Conservation (phyloP, 92 coral and sea anemone genomes). For the Porites rus region DNA sequence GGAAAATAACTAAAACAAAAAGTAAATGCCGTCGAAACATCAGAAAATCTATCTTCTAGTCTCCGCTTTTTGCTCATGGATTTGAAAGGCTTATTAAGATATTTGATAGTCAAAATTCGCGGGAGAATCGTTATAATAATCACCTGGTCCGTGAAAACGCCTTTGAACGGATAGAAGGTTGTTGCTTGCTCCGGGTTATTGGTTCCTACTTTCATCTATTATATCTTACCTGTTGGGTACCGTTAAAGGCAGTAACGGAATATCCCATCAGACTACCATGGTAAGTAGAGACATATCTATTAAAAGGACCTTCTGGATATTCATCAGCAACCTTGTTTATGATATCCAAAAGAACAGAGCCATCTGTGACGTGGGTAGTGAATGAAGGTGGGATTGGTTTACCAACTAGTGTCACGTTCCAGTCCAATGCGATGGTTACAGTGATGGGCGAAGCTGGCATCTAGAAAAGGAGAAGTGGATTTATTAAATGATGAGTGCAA, state of each 20-base stretch:
- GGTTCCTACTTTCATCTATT: too few species aligned
- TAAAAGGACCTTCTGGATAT: conserved; percentile 17
- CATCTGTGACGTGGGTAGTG: conserved; percentile 24
- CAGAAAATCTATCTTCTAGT: too few species aligned
- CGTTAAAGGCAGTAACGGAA: conserved; percentile 25
- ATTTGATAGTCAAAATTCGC: too few species aligned
- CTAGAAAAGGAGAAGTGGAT: neutral
- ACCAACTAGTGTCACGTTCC: conserved; percentile 11
- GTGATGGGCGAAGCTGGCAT: conserved; percentile 32
- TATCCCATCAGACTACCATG: conserved; percentile 12
- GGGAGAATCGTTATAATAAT: too few species aligned
- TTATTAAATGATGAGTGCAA: too few species aligned
- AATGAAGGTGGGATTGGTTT: conserved; percentile 36
- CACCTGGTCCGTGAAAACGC: too few species aligned
- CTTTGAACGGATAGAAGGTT: too few species aligned
- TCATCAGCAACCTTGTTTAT: conserved; percentile 36
- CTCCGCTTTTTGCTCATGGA: too few species aligned
- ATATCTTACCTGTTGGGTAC: conserved; percentile 5
- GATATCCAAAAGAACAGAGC: conserved; percentile 13
- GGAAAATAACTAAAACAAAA: too few species aligned
- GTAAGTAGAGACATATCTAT: conserved; percentile 22
- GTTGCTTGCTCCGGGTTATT: too few species aligned
- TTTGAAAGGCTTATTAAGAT: too few species aligned
- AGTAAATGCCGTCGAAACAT: too few species aligned
- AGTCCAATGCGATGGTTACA: conserved; percentile 38